Conservation (phyloP, 2,888 invertebrate genomes). For the Lasioglossum malachurum region DNA sequence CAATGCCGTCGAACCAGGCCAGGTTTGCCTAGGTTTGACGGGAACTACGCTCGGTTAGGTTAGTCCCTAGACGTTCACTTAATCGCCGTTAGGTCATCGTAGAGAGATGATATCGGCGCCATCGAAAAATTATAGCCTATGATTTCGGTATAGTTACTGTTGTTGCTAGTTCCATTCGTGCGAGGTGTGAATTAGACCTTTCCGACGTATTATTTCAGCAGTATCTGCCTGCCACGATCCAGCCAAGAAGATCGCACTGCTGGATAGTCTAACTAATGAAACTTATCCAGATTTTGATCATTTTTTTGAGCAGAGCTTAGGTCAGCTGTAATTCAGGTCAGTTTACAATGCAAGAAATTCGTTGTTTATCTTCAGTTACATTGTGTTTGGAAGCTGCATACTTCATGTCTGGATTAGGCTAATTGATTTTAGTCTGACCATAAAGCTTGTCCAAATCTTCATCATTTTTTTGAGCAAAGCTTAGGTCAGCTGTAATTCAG, state of each 20-base stretch:
- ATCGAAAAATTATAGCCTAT: not conserved
- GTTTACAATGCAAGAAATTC: too few species aligned
- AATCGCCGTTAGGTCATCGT: slow-evolving; percentile 4
- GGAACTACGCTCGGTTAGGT: not conserved
- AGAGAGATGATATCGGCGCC: not conserved
- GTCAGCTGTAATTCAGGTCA: too few species aligned
- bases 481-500: too few species aligned
- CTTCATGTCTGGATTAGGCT: not conserved
- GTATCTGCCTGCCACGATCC: not conserved
- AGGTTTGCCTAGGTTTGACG: not conserved
- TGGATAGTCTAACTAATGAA: not conserved
- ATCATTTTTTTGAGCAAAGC: not conserved
- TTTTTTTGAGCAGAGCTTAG: too few species aligned
- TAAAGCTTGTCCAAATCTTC: not conserved
- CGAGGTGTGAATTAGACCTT: not conserved
- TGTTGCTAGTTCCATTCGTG: not conserved
- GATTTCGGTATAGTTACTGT: not conserved
- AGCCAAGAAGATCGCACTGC: not conserved
- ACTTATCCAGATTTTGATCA: not conserved
- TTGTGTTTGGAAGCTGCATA: too few species aligned
- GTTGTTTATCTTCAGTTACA: too few species aligned
- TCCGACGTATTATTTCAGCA: not conserved
- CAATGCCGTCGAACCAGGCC: not conserved
- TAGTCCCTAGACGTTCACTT: not conserved
- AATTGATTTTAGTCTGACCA: not conserved